Conservation (phyloP, 2,113 vertebrate species). For the Asarcornis scutulata region DNA sequence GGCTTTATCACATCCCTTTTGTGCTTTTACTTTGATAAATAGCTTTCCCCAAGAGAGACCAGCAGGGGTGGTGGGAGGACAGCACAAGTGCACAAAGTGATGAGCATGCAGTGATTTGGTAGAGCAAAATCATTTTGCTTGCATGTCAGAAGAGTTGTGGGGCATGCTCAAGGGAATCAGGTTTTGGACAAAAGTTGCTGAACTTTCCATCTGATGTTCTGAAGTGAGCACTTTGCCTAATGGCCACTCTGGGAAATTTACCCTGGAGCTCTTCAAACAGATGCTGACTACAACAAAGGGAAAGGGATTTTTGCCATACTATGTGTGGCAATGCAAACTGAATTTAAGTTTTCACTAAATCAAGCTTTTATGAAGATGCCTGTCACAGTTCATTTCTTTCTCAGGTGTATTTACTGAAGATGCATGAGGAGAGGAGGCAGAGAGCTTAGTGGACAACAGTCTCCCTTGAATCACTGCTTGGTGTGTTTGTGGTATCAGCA, state of each 20-base stretch:
- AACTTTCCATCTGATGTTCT: not conserved
- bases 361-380: not conserved
- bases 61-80: not conserved
- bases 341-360: not conserved
- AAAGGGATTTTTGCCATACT: not conserved
- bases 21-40: not conserved
- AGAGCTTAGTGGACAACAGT: accelerated
- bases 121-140: not conserved
- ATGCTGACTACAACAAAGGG: not conserved
- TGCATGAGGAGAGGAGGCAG: not conserved
- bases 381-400: accelerated
- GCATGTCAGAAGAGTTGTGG: not conserved
- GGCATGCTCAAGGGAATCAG: not conserved
- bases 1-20: not conserved
- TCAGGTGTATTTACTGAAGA: not conserved
- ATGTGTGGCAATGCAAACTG: not conserved
- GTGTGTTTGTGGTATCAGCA: accelerated
- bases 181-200: not conserved
- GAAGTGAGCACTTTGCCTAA: not conserved
- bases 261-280: not conserved
- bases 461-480: not conserved
- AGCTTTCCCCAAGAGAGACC: not conserved
- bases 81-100: not conserved
- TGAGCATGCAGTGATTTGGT: not conserved
- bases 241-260: not conserved